Conservation (phyloP, 2,797 vertebrate species). For the Enoplosus armatus region DNA sequence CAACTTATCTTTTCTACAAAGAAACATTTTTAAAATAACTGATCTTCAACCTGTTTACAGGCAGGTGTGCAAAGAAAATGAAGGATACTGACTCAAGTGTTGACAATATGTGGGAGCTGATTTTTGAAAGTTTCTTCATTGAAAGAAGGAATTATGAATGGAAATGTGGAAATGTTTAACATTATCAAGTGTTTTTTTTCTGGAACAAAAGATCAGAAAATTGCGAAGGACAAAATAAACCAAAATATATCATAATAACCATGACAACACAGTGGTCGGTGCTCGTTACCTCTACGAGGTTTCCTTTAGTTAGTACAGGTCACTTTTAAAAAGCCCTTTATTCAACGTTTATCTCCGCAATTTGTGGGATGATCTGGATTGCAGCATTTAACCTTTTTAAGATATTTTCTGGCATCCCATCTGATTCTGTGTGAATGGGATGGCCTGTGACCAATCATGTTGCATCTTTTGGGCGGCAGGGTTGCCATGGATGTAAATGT, state of each 20-base stretch:
- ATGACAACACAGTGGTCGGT: background rate
- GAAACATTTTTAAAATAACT: too few relatives aligned
- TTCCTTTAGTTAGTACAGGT: background rate
- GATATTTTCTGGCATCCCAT: too few relatives aligned
- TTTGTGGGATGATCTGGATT: background rate
- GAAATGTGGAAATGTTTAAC: too few relatives aligned
- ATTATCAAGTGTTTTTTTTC: too few relatives aligned
- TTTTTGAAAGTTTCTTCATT: slow-evolving; percentile 12
- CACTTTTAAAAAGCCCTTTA: background rate
- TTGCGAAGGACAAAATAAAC: background rate
- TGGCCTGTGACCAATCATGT: too few relatives aligned
- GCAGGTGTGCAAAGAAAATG: background rate
- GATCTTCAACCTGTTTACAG: too few relatives aligned
- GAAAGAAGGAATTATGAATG: background rate
- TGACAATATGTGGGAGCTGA: background rate
- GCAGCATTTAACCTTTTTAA: too few relatives aligned
- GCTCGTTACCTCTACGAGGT: background rate
- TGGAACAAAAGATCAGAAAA: background rate
- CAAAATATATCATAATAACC: background rate
- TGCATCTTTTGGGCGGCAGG: too few relatives aligned
- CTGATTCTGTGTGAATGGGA: background rate
- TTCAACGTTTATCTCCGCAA: background rate
- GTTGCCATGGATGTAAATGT: too few relatives aligned
- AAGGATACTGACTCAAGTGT: background rate
- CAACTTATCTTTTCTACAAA: background rate